Percentiles rank a stretch among this genome's conserved stretches.
These are phyloP conservation scores for Orthosia gracilis DNA, from an alignment of 2,888 invertebrate species.

Conservation along the genomic window DNA sequence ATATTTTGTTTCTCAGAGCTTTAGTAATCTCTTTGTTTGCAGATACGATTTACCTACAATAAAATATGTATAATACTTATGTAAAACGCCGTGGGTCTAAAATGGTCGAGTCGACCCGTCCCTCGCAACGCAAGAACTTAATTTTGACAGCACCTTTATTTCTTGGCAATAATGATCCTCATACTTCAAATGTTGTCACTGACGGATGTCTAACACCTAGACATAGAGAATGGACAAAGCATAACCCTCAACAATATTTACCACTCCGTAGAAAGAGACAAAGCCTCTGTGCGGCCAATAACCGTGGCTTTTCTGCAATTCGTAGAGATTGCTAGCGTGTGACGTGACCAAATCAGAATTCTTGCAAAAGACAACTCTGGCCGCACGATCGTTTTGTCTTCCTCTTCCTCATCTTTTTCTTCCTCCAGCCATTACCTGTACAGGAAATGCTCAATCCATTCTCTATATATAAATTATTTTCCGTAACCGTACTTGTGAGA, in stretches of 20 bases:
- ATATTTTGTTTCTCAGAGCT: slow-evolving; percentile 44
- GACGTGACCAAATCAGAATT: not conserved
- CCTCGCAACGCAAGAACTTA: not conserved
- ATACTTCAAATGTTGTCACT: no score
- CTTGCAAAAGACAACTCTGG: not conserved
- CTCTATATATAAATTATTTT: not conserved
- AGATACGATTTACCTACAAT: slow-evolving; percentile 4
- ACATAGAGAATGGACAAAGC: not conserved
- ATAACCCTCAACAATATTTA: not conserved
- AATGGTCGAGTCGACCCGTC: slow-evolving; percentile 1
- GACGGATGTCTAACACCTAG: not conserved
- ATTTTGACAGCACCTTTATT: not conserved
- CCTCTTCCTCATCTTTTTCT: no score
- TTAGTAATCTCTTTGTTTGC: slow-evolving; percentile 35
- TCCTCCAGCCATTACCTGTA: not conserved
- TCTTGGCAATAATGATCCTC: not conserved
- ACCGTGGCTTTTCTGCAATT: not conserved
- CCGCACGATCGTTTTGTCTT: no score
- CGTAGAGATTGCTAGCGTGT: not conserved
- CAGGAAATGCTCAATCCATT: not conserved
- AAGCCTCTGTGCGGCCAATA: not conserved
- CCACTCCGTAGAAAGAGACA: not conserved
- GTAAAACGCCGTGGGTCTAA: not conserved
- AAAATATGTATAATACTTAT: no score
- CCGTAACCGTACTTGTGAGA: slow-evolving; percentile 83